A percentile compares a stretch with the other conserved stretches of the same genome.
Conservation (phyloP, 2,113 vertebrate genomes). For the Megaleporinus macrocephalus region DNA sequence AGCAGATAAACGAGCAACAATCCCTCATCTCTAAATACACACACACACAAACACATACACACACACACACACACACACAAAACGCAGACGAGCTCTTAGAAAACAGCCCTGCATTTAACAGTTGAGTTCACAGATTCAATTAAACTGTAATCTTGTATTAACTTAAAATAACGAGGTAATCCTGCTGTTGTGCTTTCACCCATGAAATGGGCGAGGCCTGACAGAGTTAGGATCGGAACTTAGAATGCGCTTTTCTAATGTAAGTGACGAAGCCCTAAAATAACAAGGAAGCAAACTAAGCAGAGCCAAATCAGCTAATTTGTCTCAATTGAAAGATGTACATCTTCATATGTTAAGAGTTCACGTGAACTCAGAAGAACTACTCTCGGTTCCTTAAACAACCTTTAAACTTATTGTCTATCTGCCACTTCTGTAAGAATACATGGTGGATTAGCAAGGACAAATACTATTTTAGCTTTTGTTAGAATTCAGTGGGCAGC, state of each 20-base stretch:
- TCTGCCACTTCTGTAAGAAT: too few relatives aligned
- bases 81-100: constrained; percentile 46
- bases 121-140: constrained; percentile 73
- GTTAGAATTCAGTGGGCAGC: too few relatives aligned
- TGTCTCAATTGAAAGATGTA: not conserved
- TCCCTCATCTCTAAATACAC: not conserved
- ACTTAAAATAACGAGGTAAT: constrained; percentile 76
- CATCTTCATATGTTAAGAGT: not conserved
- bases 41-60: not conserved
- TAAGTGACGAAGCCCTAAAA: not conserved
- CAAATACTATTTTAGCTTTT: too few relatives aligned
- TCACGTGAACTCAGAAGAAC: not conserved
- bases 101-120: constrained; percentile 59
- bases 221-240: not conserved
- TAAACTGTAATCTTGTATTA: constrained; percentile 70
- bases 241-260: not conserved
- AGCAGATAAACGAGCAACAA: constrained; percentile 28
- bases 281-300: not conserved
- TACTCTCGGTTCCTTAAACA: too few relatives aligned
- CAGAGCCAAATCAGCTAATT: not conserved
- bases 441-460: too few relatives aligned
- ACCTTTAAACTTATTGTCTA: too few relatives aligned
- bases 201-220: constrained; percentile 63
- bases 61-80: constrained; percentile 13
- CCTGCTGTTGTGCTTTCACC: constrained; percentile 62